These are phyloP conservation scores for Brachyhypopomus occidentalis DNA, from an alignment of 2,113 vertebrate species.

Conservation along the genomic window DNA sequence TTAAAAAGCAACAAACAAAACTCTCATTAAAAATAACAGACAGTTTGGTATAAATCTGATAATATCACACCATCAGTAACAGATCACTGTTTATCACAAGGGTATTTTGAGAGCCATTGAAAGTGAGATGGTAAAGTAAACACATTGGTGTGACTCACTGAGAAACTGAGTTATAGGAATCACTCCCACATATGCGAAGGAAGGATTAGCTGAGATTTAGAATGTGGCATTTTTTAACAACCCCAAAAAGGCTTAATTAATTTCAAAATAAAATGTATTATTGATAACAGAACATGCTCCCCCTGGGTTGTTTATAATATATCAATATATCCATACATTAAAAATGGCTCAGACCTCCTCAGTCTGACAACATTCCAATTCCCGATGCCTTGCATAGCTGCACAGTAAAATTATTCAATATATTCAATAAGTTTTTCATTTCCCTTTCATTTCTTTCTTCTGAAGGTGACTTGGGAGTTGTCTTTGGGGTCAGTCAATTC, in stretches of 20 bases:
- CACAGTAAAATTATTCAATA: background rate
- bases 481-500: background rate
- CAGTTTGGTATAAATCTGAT: constrained; percentile 16
- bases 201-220: constrained; percentile 37
- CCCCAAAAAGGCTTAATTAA: constrained; percentile 10
- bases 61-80: constrained; percentile 46
- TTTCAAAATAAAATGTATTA: constrained; percentile 7
- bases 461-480: background rate
- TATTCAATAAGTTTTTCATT: too few species aligned
- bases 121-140: constrained; percentile 35
- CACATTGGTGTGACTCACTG: constrained; percentile 26
- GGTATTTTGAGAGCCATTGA: constrained; percentile 44
- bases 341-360: background rate
- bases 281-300: constrained; percentile 2
- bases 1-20: background rate
- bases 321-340: background rate
- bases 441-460: constrained; percentile 1
- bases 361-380: background rate
- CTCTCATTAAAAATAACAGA: constrained; percentile 10
- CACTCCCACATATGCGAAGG: constrained; percentile 43
- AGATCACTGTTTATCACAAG: constrained; percentile 41
- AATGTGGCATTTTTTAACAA: constrained; percentile 5
- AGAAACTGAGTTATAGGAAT: constrained; percentile 26
- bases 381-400: background rate
- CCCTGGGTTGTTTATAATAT: background rate